A percentile compares a stretch with the other conserved stretches of the same genome.
Evolutionary conservation across 1,140 invertebrate species (phyloP).

Genomic region (Aphelinus certus): DNA sequence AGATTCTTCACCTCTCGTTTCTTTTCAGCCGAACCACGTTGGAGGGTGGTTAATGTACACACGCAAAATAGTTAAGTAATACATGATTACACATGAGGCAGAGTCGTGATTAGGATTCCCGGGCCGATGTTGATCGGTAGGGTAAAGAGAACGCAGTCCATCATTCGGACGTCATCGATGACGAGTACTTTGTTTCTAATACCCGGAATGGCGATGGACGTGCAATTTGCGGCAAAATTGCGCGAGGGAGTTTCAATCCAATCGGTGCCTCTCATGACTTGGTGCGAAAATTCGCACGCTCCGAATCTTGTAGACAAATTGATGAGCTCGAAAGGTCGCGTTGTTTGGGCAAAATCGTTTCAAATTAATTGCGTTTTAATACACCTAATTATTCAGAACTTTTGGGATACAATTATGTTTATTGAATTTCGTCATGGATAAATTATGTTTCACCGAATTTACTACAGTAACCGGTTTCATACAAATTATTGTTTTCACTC

Average conservation of each 20-base stretch:
- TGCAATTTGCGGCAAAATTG: neutral
- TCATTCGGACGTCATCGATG: neutral
- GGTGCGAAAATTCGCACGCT: neutral
- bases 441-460: no score
- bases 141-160: neutral
- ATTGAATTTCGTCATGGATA: no score
- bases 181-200: no score
- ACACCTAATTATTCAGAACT: no score
- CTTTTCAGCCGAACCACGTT: neutral
- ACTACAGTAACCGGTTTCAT: no score
- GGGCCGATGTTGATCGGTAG: neutral
- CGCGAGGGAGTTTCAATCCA: neutral
- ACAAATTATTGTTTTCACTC: no score
- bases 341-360: neutral
- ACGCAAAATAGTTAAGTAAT: constrained; percentile 37
- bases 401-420: no score
- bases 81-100: neutral
- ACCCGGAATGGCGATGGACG: neutral
- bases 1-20: neutral
- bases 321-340: neutral
- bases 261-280: neutral
- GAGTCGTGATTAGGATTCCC: constrained; percentile 4
- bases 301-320: neutral
- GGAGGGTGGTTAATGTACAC: constrained; percentile 13
- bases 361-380: neutral